Percentiles rank a stretch among this genome's conserved stretches.
These are phyloP conservation scores for Heliconius himera DNA, from an alignment of 1,140 invertebrate species.

Conservation along the genomic window DNA sequence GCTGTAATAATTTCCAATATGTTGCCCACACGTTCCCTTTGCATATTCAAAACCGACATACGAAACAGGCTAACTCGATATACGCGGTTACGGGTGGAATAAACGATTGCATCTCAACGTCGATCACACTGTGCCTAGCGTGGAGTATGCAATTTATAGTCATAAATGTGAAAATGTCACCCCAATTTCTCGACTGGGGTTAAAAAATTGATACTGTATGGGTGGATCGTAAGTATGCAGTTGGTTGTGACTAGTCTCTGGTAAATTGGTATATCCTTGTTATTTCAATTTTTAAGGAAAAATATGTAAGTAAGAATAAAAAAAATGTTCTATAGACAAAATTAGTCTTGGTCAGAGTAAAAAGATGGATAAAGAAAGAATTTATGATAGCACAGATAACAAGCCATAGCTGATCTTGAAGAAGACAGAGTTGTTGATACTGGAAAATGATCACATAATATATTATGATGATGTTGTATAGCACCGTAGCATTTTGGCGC, in stretches of 20 bases:
- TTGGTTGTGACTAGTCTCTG: not conserved
- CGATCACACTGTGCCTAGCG: slow-evolving; percentile 1
- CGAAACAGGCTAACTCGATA: slow-evolving; percentile 12
- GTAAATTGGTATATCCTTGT: not conserved
- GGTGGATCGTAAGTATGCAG: not conserved
- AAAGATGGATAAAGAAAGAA: no score
- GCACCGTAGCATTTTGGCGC: no score
- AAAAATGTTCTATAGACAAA: no score
- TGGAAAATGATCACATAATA: no score
- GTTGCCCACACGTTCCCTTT: not conserved
- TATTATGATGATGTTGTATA: no score
- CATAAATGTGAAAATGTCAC: slow-evolving; percentile 11
- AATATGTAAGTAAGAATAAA: no score
- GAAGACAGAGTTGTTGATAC: no score
- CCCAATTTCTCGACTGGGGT: not conserved
- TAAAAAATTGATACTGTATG: not conserved
- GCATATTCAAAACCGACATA: slow-evolving; percentile 8
- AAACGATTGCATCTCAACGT: slow-evolving; percentile 15
- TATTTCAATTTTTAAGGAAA: no score
- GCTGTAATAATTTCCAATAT: slow-evolving; percentile 13
- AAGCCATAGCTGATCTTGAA: no score
- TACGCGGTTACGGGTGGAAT: slow-evolving; percentile 11
- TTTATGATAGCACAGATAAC: no score
- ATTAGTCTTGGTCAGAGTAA: no score
- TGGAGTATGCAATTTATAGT: slow-evolving; percentile 8